phyloP scores from a whole-genome alignment of 2,888 invertebrate species.

The Ischnura elegans region DNA sequence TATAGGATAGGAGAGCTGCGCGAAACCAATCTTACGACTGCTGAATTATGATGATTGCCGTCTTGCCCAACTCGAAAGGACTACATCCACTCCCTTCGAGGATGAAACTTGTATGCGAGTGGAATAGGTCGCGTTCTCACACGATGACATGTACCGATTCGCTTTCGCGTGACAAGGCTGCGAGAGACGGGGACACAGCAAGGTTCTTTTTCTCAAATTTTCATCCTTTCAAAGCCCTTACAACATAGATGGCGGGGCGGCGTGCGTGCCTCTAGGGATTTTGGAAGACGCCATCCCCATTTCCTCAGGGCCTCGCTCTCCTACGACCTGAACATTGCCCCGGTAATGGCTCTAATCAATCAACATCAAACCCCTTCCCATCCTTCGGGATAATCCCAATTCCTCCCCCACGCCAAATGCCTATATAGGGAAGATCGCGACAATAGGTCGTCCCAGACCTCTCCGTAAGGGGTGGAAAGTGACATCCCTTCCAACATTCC shows the following conservation, averaged over 20 bases:
- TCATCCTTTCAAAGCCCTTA: background rate
- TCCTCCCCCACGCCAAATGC: background rate
- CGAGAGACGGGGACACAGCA: too few species aligned
- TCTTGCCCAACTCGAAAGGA: too few species aligned
- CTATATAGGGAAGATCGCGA: background rate
- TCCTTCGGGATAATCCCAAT: background rate
- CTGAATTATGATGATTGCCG: too few species aligned
- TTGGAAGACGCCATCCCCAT: background rate
- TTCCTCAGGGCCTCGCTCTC: background rate
- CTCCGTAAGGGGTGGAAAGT: background rate
- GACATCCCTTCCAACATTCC: too few species aligned
- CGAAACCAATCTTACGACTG: too few species aligned
- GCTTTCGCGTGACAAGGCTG: too few species aligned
- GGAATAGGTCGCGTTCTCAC: too few species aligned
- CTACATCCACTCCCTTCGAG: too few species aligned
- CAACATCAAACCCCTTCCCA: background rate
- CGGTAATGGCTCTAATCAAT: conserved; percentile 60
- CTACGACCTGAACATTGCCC: conserved; percentile 21
- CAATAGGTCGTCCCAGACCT: background rate
- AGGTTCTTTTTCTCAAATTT: too few species aligned
- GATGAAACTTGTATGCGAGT: too few species aligned
- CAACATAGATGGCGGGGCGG: background rate
- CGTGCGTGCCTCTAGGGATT: background rate
- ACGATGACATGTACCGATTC: too few species aligned
- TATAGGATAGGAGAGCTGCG: too few species aligned